phyloP scores from a whole-genome alignment of 2,797 vertebrate genomes.

The Cossypha heuglini region DNA sequence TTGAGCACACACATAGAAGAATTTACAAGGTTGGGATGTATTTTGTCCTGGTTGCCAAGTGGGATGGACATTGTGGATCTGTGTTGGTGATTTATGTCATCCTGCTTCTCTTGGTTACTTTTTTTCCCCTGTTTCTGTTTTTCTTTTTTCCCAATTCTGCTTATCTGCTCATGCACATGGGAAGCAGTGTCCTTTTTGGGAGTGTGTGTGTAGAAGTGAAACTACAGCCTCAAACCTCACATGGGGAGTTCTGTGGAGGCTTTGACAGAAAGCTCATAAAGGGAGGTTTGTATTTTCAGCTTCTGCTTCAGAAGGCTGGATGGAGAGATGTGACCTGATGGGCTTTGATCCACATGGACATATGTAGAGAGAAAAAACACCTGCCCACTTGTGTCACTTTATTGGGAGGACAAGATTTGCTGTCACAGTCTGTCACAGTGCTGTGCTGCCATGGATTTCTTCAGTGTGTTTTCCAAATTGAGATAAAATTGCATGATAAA shows the following conservation, averaged over 20 bases:
- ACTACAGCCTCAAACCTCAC: accelerated
- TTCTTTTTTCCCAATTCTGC: background rate
- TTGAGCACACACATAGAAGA: background rate
- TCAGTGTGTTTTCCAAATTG: background rate
- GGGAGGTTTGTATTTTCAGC: background rate
- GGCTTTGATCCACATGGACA: background rate
- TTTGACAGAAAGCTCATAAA: background rate
- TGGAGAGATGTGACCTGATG: background rate
- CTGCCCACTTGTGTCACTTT: background rate
- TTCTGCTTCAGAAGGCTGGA: background rate
- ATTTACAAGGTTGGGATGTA: background rate
- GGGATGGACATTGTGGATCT: background rate
- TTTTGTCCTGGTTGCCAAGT: background rate
- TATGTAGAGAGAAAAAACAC: background rate
- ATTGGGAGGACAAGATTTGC: background rate
- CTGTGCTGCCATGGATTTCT: background rate
- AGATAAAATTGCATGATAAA: background rate
- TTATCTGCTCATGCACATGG: background rate
- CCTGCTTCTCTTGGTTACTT: background rate
- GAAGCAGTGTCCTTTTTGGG: background rate
- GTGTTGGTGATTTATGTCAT: background rate
- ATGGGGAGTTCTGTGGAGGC: background rate
- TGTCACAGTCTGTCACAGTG: background rate
- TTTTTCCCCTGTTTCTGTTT: accelerated
- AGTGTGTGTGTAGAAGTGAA: background rate